Conservation (phyloP, 2,113 vertebrate genomes). For the Bos indicus region DNA sequence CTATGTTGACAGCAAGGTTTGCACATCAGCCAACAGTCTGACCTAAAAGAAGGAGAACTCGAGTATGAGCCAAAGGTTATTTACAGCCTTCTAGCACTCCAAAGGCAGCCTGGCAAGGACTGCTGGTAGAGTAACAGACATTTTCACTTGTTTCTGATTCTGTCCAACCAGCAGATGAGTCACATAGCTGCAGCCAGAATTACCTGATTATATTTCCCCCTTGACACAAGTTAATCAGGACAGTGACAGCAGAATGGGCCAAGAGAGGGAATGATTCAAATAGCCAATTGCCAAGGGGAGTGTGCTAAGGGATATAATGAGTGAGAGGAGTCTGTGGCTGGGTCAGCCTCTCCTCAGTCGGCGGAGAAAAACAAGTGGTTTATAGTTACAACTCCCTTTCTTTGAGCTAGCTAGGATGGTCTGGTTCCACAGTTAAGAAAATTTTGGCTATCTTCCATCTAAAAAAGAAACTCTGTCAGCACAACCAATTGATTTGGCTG, state of each 20-base stretch:
- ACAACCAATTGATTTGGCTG: constrained; percentile 47
- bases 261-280: background rate
- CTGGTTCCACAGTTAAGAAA: background rate
- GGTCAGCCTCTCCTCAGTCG: background rate
- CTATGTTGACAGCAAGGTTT: constrained; percentile 62
- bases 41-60: constrained; percentile 22
- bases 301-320: background rate
- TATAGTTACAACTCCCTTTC: background rate
- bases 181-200: constrained; percentile 1
- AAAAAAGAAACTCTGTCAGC: constrained; percentile 51
- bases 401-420: background rate
- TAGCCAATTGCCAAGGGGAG: background rate
- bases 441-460: constrained; percentile 35
- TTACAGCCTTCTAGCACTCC: constrained; percentile 63
- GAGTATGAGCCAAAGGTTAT: constrained; percentile 52
- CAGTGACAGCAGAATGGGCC: constrained; percentile 44
- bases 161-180: constrained; percentile 48
- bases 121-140: background rate
- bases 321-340: background rate
- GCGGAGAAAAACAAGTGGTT: background rate
- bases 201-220: constrained; percentile 57
- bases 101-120: background rate
- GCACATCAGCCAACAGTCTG: constrained; percentile 48
- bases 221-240: constrained; percentile 69
- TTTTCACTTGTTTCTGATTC: constrained; percentile 55